Conservation (phyloP, 2,113 vertebrate species). For the Ginglymostoma cirratum region DNA sequence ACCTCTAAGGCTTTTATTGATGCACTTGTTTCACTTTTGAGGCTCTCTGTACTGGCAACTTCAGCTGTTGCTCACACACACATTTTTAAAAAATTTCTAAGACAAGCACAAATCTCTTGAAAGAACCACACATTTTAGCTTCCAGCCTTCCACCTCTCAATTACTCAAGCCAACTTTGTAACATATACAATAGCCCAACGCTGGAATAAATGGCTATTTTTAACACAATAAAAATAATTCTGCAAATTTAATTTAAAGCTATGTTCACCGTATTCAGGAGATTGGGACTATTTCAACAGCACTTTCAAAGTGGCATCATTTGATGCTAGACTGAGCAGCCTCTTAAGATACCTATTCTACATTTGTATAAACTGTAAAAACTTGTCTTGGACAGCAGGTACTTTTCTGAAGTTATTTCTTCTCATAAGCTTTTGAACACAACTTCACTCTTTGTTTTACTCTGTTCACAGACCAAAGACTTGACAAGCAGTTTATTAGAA, state of each 20-base stretch:
- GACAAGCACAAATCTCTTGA: too few relatives aligned
- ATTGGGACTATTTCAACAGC: too few relatives aligned
- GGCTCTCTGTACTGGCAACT: too few relatives aligned
- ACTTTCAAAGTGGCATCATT: not conserved
- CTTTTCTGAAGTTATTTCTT: not conserved
- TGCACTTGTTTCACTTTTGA: too few relatives aligned
- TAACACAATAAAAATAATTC: not conserved
- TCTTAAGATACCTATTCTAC: not conserved
- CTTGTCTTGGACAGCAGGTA: not conserved
- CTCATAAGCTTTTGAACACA: not conserved
- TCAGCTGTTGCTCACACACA: too few relatives aligned
- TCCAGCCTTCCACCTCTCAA: too few relatives aligned
- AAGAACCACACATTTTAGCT: too few relatives aligned
- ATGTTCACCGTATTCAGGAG: too few relatives aligned
- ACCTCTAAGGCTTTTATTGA: too few relatives aligned
- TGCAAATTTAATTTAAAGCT: not conserved
- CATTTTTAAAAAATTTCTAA: too few relatives aligned
- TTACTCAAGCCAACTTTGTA: too few relatives aligned
- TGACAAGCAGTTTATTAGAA: constrained; percentile 85
- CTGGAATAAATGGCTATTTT: not conserved
- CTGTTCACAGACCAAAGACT: constrained; percentile 80
- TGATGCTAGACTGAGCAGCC: not conserved
- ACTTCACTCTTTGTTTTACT: not conserved
- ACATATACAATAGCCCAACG: not conserved
- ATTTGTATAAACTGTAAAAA: not conserved